These are phyloP conservation scores for Ibycter americanus DNA, from an alignment of 2,797 vertebrate genomes.

Conservation along the genomic window DNA sequence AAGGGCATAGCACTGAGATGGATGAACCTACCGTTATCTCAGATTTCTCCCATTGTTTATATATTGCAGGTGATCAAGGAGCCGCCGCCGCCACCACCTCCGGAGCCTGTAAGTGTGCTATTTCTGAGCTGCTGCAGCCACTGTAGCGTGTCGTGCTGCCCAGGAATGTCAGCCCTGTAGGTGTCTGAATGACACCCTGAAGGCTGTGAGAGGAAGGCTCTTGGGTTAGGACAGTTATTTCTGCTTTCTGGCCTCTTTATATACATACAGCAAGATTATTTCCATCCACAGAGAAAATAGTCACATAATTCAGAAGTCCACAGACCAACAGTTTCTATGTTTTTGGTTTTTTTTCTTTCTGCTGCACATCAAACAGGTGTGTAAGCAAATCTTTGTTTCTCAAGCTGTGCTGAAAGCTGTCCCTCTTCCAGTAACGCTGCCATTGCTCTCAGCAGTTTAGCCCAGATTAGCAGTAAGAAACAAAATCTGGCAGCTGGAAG, in stretches of 20 bases:
- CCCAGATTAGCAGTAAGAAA: background rate
- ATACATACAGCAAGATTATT: background rate
- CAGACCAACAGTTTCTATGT: background rate
- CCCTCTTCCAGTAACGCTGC: background rate
- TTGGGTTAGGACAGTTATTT: slow-evolving; percentile 5
- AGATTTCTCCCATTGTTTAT: background rate
- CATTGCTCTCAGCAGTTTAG: background rate
- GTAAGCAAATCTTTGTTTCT: background rate
- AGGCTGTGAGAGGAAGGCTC: background rate
- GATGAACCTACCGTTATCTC: background rate
- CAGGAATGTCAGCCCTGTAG: background rate
- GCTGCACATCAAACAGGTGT: background rate
- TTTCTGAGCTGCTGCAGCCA: background rate
- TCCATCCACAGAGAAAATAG: background rate
- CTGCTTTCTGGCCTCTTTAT: background rate
- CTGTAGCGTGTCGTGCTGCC: background rate
- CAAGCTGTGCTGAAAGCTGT: background rate
- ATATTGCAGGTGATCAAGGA: slow-evolving; percentile 87
- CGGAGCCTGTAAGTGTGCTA: slow-evolving; percentile 83
- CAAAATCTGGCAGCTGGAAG: background rate
- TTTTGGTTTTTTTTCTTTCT: background rate
- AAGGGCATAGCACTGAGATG: background rate
- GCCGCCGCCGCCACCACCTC: slow-evolving; percentile 83
- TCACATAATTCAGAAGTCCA: background rate
- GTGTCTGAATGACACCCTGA: background rate